phyloP scores from a whole-genome alignment of 2,888 invertebrate genomes.

The Microplitis manilae region DNA sequence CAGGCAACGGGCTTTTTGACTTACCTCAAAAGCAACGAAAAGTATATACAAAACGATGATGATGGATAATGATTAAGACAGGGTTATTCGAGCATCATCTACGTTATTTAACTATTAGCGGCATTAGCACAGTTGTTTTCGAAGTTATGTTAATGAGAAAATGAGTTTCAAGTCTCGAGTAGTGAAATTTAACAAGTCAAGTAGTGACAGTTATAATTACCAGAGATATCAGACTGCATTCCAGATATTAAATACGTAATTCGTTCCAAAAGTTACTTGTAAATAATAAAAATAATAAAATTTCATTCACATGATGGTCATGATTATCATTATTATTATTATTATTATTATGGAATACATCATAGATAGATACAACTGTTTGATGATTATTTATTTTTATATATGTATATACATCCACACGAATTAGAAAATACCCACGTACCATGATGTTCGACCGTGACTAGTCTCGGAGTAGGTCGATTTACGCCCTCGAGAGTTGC shows the following conservation, averaged over 20 bases:
- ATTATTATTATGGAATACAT: too few relatives aligned
- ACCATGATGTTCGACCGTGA: slow-evolving; percentile 15
- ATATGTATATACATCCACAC: not conserved
- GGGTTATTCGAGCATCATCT: slow-evolving; percentile 4
- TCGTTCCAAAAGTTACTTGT: too few relatives aligned
- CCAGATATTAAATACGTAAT: not conserved
- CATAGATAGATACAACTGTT: too few relatives aligned
- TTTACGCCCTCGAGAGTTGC: slow-evolving; percentile 34
- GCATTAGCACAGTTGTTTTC: not conserved
- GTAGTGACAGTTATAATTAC: not conserved
- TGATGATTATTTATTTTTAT: not conserved
- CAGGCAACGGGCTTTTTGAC: too few relatives aligned
- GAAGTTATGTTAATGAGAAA: slow-evolving; percentile 17
- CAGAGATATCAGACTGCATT: not conserved
- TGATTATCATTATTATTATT: too few relatives aligned
- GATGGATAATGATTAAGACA: slow-evolving; percentile 11
- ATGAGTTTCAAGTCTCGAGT: slow-evolving; percentile 4
- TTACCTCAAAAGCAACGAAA: too few relatives aligned
- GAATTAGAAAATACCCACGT: slow-evolving; percentile 23
- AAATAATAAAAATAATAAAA: too few relatives aligned
- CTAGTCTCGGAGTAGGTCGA: slow-evolving; percentile 28
- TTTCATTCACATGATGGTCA: too few relatives aligned
- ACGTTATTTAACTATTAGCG: slow-evolving; percentile 8
- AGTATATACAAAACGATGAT: too few relatives aligned
- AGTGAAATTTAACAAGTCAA: slow-evolving; percentile 6